Evolutionary conservation across 2,888 invertebrate species (phyloP).

Genomic region (Drosophila mulleri): DNA sequence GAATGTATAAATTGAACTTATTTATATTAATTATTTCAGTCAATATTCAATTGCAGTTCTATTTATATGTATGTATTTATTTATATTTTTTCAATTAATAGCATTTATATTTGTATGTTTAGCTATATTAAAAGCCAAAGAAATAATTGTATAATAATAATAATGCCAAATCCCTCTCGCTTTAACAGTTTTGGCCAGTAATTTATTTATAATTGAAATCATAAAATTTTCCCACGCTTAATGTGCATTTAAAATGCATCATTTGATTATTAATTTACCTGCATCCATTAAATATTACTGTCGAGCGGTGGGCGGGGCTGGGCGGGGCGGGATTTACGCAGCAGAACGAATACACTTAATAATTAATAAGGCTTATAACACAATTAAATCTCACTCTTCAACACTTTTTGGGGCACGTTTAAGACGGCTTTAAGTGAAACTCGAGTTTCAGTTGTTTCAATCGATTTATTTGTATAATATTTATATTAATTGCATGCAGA

Average conservation of each 20-base stretch:
- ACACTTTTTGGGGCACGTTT: slow-evolving; percentile 37
- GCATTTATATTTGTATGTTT: neutral
- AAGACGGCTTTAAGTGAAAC: neutral
- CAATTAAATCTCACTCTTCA: slow-evolving; percentile 59
- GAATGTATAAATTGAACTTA: neutral
- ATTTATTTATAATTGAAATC: slow-evolving; percentile 20
- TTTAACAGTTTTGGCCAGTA: slow-evolving; percentile 4
- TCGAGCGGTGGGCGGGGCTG: slow-evolving; percentile 4
- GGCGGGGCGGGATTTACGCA: neutral
- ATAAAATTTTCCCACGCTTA: slow-evolving; percentile 33
- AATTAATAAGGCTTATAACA: slow-evolving; percentile 52
- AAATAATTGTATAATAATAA: slow-evolving; percentile 2
- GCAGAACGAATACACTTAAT: slow-evolving; percentile 55
- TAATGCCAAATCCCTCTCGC: neutral
- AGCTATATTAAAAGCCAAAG: neutral
- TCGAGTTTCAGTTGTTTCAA: neutral
- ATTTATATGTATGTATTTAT: neutral
- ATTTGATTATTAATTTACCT: slow-evolving; percentile 64
- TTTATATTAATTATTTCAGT: neutral
- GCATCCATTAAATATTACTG: slow-evolving; percentile 70
- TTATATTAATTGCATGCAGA: neutral
- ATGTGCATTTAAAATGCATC: slow-evolving; percentile 28
- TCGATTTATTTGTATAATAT: neutral
- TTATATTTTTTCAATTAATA: neutral
- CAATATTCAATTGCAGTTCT: no score